Percentiles rank a stretch among this genome's conserved stretches.
Conservation (phyloP, 2,888 invertebrate species). For the Lumbricus terrestris region DNA sequence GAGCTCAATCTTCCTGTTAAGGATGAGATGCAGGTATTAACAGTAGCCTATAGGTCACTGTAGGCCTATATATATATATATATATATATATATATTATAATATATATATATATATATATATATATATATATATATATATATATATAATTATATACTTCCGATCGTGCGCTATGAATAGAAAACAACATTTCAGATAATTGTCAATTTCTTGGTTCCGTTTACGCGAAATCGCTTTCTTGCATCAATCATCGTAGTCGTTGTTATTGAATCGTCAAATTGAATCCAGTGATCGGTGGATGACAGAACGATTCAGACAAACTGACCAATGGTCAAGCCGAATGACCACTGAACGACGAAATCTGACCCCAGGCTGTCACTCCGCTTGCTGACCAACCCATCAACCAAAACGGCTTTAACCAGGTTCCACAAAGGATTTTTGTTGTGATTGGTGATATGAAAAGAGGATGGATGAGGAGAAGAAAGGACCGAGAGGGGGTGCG, state of each 20-base stretch:
- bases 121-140: no score
- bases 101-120: no score
- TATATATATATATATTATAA: no score
- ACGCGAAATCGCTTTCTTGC: not conserved
- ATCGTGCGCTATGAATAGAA: not conserved
- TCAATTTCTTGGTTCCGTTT: not conserved
- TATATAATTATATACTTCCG: not conserved
- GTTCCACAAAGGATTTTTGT: not conserved
- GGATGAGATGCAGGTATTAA: no score
- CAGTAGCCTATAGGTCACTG: no score
- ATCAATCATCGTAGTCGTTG: not conserved
- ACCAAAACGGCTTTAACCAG: no score
- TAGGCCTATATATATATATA: no score
- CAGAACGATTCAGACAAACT: not conserved
- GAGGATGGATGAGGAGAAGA: not conserved
- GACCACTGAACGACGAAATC: not conserved
- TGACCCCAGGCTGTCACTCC: not conserved
- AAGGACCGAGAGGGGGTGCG: not conserved
- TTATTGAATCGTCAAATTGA: constrained; percentile 3
- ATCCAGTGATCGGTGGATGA: constrained; percentile 3
- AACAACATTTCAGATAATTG: not conserved
- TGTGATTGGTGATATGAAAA: not conserved
- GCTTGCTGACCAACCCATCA: no score
- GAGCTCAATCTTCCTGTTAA: no score
- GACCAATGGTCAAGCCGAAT: not conserved